Conservation (phyloP, 2,113 vertebrate genomes). For the Xiphophorus hellerii region DNA sequence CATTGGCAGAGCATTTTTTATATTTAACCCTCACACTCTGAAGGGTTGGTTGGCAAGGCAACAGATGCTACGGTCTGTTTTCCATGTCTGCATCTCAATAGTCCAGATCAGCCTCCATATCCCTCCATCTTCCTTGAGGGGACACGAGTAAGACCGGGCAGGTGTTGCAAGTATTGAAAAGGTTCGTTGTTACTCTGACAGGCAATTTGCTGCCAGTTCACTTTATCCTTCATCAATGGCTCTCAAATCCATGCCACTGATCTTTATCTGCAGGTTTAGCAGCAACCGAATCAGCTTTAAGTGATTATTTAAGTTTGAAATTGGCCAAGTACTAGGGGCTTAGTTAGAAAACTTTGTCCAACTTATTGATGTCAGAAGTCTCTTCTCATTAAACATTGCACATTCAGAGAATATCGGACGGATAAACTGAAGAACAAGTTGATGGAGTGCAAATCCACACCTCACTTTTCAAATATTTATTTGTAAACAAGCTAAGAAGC, state of each 20-base stretch:
- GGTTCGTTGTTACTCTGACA: constrained; percentile 25
- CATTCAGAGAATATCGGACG: neutral
- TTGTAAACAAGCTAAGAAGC: too few relatives aligned
- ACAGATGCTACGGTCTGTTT: constrained; percentile 73
- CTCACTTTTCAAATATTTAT: too few relatives aligned
- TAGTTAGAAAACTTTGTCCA: neutral
- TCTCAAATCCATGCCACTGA: constrained; percentile 22
- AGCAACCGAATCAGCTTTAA: neutral
- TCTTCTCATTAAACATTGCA: neutral
- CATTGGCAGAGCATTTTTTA: constrained; percentile 67
- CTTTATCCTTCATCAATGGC: constrained; percentile 6
- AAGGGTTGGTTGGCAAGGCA: constrained; percentile 79
- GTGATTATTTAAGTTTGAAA: constrained; percentile 2
- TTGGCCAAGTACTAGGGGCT: constrained; percentile 10
- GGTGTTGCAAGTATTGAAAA: constrained; percentile 17
- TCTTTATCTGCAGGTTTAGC: constrained; percentile 1
- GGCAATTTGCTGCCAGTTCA: constrained; percentile 30
- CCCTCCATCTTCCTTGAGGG: constrained; percentile 42
- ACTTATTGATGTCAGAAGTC: neutral
- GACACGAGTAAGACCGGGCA: constrained; percentile 34
- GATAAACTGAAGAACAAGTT: neutral
- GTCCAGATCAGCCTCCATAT: constrained; percentile 66
- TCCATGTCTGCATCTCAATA: constrained; percentile 65
- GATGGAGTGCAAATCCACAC: neutral
- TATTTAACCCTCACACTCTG: constrained; percentile 71